phyloP scores from a whole-genome alignment of 2,888 invertebrate species.

The Phortica okadai region DNA sequence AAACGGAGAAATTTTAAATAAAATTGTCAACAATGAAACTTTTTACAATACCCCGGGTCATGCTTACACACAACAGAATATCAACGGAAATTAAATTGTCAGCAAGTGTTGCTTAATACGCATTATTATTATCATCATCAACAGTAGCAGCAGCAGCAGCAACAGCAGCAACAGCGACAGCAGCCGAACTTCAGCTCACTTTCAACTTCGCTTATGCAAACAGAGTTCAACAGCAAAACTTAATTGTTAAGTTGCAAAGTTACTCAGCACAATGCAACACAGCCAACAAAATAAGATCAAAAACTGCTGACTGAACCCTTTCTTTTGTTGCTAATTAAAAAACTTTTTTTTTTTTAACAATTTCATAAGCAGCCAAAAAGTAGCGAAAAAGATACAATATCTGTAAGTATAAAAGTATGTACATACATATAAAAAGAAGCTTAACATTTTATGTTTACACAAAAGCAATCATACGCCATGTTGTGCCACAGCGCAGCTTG shows the following conservation, averaged over 20 bases:
- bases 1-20: neutral
- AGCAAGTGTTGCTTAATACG: conserved; percentile 70
- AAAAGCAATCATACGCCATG: conserved; percentile 71
- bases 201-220: conserved; percentile 4
- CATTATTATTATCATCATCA: conserved; percentile 66
- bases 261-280: conserved; percentile 56
- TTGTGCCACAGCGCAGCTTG: conserved; percentile 50
- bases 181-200: conserved; percentile 5
- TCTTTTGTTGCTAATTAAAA: conserved; percentile 72
- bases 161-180: conserved; percentile 37
- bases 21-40: conserved; percentile 12
- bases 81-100: conserved; percentile 63
- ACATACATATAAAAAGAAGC: conserved; percentile 11
- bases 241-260: conserved; percentile 70
- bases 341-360: conserved; percentile 61
- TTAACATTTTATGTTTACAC: conserved; percentile 60
- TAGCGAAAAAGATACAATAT: conserved; percentile 18
- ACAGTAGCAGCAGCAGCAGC: conserved; percentile 39
- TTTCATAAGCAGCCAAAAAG: conserved; percentile 47
- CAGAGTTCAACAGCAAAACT: conserved; percentile 49
- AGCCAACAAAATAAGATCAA: conserved; percentile 40
- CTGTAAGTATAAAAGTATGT: neutral
- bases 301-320: conserved; percentile 56
- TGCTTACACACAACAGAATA: conserved; percentile 8
- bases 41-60: conserved; percentile 4